Base-by-base conservation (phyloP, 2,113 vertebrate genomes). In the Nettapus auritus region DNA sequence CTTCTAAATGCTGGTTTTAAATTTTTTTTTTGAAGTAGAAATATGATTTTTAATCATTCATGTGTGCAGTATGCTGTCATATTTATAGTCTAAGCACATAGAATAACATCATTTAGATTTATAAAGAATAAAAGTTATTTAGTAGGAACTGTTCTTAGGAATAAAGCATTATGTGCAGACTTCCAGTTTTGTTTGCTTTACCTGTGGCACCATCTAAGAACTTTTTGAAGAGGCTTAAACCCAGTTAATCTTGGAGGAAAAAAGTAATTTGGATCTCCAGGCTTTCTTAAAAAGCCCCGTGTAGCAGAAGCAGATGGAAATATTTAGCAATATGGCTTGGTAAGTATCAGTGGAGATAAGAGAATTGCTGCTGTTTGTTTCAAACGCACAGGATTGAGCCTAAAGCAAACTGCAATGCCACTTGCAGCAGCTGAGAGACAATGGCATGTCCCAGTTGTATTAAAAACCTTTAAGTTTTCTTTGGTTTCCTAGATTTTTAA, bases 341-440 rank as follows among this genome's bases (percentile, higher is more conserved):
- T 12, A 42, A 5, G 0, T 1, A 40, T 0, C 6, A 76, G 40
- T 12, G 69, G 14, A 89, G 38, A 23, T n/a, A 53, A 50, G 22
- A 31, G 26, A 78, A 82, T 4, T 8, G 19, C 21, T 74, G 44
- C 56, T 85, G 59, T 29, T 59, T 11, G 31, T 57, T 31, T 6
- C 23, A 88, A 78, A 53, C 15, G 66, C 26, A 55, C 6, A 55
- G 11, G 16, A 68, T 18, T 34, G 70, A 55, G 36, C 38, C n/a
- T 7, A 71, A 84, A 31, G 60, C 29, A 75, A 88, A 91, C 69
- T 21, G 53, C 10, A 33, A 11, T 4, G 17, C 9, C 48, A 56
- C 48, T 62, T 52, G 31, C 53, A 34, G 64, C 53, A 64, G 76
- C 48, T 20, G 42, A 71, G 11, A 8, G 23, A 34, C 34, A 76